Evolutionary conservation across 2,113 vertebrate species (phyloP).

Genomic region (Hucho hucho): DNA sequence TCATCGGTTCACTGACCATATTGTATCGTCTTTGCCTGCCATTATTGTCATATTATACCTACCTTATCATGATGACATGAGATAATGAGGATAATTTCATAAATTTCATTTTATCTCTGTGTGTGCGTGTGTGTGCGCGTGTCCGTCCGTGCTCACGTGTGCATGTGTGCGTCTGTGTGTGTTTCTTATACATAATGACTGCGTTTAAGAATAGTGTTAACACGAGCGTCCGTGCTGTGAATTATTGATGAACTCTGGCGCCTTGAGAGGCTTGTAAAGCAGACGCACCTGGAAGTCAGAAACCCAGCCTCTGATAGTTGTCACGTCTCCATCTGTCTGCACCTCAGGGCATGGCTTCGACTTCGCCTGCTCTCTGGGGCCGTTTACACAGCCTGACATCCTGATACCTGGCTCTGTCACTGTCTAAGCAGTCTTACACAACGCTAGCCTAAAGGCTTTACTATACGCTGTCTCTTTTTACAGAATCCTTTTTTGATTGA

Average conservation of each 20-base stretch:
- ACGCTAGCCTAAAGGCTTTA: too few species aligned
- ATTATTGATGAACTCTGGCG: slow-evolving; percentile 64
- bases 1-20: too few species aligned
- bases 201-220: slow-evolving; percentile 50
- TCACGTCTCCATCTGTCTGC: slow-evolving; percentile 28
- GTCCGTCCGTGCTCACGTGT: neutral
- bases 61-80: slow-evolving; percentile 28
- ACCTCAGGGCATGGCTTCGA: slow-evolving; percentile 23
- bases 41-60: slow-evolving; percentile 18
- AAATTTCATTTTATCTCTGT: neutral
- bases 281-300: slow-evolving; percentile 54
- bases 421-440: too few species aligned
- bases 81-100: slow-evolving; percentile 37
- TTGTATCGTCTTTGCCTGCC: neutral
- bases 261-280: slow-evolving; percentile 50
- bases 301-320: slow-evolving; percentile 38
- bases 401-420: too few species aligned
- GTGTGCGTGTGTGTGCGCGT: neutral
- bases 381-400: too few species aligned
- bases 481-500: too few species aligned
- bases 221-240: slow-evolving; percentile 44
- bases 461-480: too few species aligned
- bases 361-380: neutral
- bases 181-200: slow-evolving; percentile 39
- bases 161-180: slow-evolving; percentile 6